Conservation (phyloP, 2,113 vertebrate genomes). For the Callorhinus ursinus region DNA sequence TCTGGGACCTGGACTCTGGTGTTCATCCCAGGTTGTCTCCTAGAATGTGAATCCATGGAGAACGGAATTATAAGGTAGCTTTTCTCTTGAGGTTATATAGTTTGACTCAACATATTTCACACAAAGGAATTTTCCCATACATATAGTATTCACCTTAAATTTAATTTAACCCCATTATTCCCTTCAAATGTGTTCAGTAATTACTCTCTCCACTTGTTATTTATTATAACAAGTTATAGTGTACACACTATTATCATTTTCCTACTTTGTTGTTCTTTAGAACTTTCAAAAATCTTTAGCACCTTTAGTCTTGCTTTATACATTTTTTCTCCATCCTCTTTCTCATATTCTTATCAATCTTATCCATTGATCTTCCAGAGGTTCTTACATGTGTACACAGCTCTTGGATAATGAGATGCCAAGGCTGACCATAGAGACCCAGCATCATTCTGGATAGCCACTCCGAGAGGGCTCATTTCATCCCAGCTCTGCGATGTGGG, state of each 20-base stretch:
- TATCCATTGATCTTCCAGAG: neutral
- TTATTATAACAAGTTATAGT: neutral
- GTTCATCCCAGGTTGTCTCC: neutral
- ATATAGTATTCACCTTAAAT: neutral
- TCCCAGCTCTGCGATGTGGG: neutral
- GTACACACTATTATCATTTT: neutral
- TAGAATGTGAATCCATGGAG: neutral
- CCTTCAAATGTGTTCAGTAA: neutral
- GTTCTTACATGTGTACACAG: neutral
- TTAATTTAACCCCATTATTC: neutral
- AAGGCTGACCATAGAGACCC: neutral
- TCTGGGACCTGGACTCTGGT: neutral
- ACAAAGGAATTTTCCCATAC: neutral
- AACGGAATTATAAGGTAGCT: neutral
- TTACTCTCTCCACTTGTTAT: neutral
- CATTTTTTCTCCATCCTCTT: neutral
- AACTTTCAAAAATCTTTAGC: neutral
- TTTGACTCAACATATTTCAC: neutral
- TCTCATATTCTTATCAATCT: neutral
- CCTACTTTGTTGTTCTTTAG: neutral
- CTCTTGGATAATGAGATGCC: neutral
- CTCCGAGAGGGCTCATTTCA: neutral
- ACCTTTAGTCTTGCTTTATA: slow-evolving; percentile 3
- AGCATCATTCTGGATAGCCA: neutral
- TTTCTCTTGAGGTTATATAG: neutral